These are phyloP conservation scores for Drosophila tsacasi DNA, from an alignment of 1,140 invertebrate genomes.

Conservation along the genomic window DNA sequence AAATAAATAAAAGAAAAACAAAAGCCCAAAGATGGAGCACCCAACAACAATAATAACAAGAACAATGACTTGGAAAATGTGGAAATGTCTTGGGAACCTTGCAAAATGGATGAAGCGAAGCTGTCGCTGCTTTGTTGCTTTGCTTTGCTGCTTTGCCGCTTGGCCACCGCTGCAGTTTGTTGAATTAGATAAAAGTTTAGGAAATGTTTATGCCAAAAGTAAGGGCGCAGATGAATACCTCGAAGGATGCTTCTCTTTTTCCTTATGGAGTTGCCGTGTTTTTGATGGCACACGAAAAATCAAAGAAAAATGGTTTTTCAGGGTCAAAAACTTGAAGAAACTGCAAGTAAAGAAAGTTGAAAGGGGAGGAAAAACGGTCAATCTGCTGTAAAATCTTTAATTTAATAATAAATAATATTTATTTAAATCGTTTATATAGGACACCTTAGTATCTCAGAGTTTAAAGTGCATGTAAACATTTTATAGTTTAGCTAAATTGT, in stretches of 20 bases:
- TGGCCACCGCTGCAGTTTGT: constrained; percentile 65
- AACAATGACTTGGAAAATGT: constrained; percentile 81
- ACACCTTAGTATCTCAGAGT: too few relatives aligned
- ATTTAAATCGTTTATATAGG: background rate
- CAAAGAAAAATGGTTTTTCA: background rate
- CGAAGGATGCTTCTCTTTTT: constrained; percentile 19
- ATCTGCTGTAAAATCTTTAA: background rate
- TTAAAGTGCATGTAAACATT: too few relatives aligned
- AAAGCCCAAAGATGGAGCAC: constrained; percentile 55
- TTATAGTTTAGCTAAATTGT: too few relatives aligned
- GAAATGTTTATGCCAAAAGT: constrained; percentile 81
- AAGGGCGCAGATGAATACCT: constrained; percentile 49
- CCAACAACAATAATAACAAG: constrained; percentile 37
- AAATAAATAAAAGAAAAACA: constrained; percentile 52
- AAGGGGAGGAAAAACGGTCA: too few relatives aligned
- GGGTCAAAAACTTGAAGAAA: background rate
- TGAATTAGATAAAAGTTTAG: constrained; percentile 83
- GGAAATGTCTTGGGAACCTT: constrained; percentile 81
- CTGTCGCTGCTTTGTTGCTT: constrained; percentile 14
- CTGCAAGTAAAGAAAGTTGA: background rate
- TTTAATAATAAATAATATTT: background rate
- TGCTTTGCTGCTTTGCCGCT: constrained; percentile 10
- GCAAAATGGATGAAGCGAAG: constrained; percentile 70
- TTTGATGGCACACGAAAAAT: background rate
- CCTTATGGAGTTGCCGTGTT: background rate